Conservation (phyloP, 1,140 invertebrate species). For the Campoletis sonorensis region DNA sequence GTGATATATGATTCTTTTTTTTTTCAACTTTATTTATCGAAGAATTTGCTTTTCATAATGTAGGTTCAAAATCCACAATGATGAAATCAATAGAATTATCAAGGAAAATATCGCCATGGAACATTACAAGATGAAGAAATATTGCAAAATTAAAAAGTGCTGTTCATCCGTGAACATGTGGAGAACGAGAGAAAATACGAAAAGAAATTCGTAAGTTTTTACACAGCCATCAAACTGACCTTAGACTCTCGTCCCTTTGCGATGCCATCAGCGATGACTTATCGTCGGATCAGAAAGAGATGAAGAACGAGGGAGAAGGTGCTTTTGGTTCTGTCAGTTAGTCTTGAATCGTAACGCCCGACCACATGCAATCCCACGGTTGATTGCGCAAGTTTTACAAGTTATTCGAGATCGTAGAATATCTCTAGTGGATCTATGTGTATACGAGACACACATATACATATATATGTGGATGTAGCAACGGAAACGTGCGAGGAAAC, state of each 20-base stretch:
- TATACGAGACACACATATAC: neutral
- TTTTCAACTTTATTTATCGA: too few relatives aligned
- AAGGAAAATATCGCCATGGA: too few relatives aligned
- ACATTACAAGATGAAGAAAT: neutral
- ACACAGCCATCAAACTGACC: constrained; percentile 20
- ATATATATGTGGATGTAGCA: constrained; percentile 16
- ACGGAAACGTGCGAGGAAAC: constrained; percentile 13
- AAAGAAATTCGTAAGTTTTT: neutral
- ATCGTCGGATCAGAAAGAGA: neutral
- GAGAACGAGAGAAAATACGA: neutral
- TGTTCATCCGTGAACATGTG: too few relatives aligned
- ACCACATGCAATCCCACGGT: constrained; percentile 60
- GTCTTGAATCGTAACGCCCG: constrained; percentile 44
- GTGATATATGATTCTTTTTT: too few relatives aligned
- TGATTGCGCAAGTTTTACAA: constrained; percentile 67
- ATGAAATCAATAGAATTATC: too few relatives aligned
- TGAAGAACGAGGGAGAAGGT: neutral
- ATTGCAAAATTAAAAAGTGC: neutral
- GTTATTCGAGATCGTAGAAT: constrained; percentile 56
- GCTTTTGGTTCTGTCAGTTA: constrained; percentile 7
- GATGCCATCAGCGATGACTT: constrained; percentile 24
- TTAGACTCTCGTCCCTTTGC: neutral
- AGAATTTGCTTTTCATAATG: too few relatives aligned
- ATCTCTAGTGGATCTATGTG: neutral
- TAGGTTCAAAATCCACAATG: too few relatives aligned